phyloP scores from a whole-genome alignment of 2,888 invertebrate genomes.

The Limnephilus marmoratus region DNA sequence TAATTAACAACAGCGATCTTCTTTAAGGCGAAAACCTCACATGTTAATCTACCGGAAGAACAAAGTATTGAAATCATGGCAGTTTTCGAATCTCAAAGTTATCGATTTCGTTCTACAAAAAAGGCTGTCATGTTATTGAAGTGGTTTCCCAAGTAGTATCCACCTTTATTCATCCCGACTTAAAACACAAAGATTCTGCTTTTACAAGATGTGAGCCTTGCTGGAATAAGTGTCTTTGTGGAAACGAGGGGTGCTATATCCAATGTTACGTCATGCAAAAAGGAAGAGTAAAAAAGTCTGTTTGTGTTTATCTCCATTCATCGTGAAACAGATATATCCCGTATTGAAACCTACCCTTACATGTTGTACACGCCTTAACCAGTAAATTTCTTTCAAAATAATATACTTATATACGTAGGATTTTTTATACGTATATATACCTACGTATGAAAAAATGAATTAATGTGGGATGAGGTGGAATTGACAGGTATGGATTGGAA shows the following conservation, averaged over 20 bases:
- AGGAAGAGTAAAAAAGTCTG: neutral
- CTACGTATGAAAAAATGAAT: no score
- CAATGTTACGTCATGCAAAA: neutral
- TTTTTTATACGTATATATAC: no score
- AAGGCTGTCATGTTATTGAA: neutral
- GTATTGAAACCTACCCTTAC: neutral
- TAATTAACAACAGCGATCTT: neutral
- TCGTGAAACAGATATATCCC: neutral
- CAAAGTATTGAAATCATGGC: neutral
- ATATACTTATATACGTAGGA: no score
- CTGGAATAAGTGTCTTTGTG: constrained; percentile 24
- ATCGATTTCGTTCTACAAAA: constrained; percentile 14
- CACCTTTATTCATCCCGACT: constrained; percentile 28
- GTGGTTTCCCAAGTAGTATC: constrained; percentile 9
- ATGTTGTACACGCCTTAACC: no score
- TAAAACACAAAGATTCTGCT: constrained; percentile 34
- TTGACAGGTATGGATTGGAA: neutral
- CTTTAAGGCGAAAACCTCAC: neutral
- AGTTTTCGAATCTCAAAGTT: constrained; percentile 2
- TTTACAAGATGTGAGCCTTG: constrained; percentile 31
- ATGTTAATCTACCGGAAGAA: neutral
- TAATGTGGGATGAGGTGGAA: no score
- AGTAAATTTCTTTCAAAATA: neutral
- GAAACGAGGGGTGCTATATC: neutral
- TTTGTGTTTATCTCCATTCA: neutral